A percentile compares a stretch with the other conserved stretches of the same genome.
Conservation (phyloP, 1,140 invertebrate species). For the Berghia stephanieae region DNA sequence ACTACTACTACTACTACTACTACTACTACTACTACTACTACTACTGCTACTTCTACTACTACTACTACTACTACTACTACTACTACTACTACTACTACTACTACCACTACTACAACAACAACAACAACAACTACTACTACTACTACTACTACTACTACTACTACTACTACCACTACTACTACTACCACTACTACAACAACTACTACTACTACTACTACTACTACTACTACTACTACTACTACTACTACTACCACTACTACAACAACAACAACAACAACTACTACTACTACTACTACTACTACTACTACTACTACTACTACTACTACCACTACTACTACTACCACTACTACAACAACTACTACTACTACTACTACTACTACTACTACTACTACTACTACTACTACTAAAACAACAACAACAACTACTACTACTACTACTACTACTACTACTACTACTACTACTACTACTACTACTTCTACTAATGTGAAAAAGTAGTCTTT, state of each 20-base stretch:
- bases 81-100: slow-evolving; percentile 11
- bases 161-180: slow-evolving; percentile 5
- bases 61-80: slow-evolving; percentile 19
- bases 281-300: slow-evolving; percentile 12
- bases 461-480: too few species aligned
- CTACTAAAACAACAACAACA: neutral
- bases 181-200: neutral
- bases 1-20: neutral
- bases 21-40: slow-evolving; percentile 10
- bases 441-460: too few species aligned
- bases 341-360: neutral
- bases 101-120: neutral
- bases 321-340: neutral
- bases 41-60: neutral
- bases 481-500: too few species aligned
- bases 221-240: slow-evolving; percentile 2
- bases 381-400: slow-evolving; percentile 2
- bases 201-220: slow-evolving; percentile 4
- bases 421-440: too few species aligned
- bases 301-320: neutral
- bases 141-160: neutral
- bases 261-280: neutral
- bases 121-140: neutral
- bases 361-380: slow-evolving; percentile 2
- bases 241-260: neutral